These are phyloP conservation scores for Gortyna flavago DNA, from an alignment of 2,888 invertebrate genomes.

Conservation along the genomic window DNA sequence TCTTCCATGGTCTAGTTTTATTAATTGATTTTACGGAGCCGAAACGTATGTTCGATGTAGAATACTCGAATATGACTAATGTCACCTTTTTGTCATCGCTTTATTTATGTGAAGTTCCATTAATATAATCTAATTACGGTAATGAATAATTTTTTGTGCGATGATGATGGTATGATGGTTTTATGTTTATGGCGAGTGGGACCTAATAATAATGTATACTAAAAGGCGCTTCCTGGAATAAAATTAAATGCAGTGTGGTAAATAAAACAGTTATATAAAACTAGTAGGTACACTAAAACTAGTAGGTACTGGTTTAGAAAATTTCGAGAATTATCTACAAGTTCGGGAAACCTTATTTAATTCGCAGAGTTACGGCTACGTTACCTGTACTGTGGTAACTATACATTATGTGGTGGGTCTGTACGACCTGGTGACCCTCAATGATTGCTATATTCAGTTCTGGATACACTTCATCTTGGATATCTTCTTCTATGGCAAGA, in stretches of 20 bases:
- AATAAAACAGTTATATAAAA: background rate
- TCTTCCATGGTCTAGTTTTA: slow-evolving; percentile 26
- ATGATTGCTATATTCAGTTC: slow-evolving; percentile 78
- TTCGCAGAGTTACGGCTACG: slow-evolving; percentile 79
- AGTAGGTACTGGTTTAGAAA: slow-evolving; percentile 3
- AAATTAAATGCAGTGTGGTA: background rate
- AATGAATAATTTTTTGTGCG: slow-evolving; percentile 21
- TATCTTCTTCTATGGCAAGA: slow-evolving; percentile 80
- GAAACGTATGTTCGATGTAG: slow-evolving; percentile 34
- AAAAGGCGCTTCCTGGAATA: background rate
- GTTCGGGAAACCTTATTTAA: background rate
- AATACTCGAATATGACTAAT: slow-evolving; percentile 35
- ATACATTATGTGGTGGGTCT: slow-evolving; percentile 77
- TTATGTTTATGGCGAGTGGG: background rate
- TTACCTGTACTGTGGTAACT: slow-evolving; percentile 77
- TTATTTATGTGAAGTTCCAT: slow-evolving; percentile 43
- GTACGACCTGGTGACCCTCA: slow-evolving; percentile 82
- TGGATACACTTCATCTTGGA: slow-evolving; percentile 82
- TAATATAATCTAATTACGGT: slow-evolving; percentile 20
- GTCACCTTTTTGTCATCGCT: slow-evolving; percentile 9
- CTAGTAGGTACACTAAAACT: background rate
- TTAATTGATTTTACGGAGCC: background rate
- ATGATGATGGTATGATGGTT: slow-evolving; percentile 2
- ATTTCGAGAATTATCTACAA: background rate
- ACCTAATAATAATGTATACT: background rate